These are phyloP conservation scores for Alces alces DNA, from an alignment of 2,113 vertebrate genomes.

Conservation along the genomic window DNA sequence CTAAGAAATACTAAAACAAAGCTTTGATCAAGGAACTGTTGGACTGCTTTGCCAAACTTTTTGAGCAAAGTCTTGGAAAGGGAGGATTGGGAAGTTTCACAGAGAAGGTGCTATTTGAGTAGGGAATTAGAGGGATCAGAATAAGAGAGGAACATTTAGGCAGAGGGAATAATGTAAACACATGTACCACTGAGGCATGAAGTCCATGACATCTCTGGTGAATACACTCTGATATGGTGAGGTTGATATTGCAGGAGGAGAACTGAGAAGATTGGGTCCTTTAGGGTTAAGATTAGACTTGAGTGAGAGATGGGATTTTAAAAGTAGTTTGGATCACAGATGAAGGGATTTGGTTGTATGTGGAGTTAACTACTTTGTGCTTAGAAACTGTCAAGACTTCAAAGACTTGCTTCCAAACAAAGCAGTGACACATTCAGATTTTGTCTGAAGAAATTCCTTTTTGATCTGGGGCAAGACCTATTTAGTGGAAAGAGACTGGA, in stretches of 20 bases:
- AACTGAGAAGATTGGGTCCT: neutral
- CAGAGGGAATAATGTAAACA: neutral
- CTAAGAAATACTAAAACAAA: neutral
- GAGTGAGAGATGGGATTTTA: neutral
- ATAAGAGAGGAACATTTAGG: neutral
- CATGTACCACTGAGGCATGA: neutral
- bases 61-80: neutral
- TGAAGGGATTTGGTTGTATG: neutral
- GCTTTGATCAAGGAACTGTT: neutral
- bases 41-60: neutral
- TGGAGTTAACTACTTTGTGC: neutral
- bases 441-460: constrained; percentile 38
- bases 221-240: neutral
- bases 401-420: constrained; percentile 21
- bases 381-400: constrained; percentile 3
- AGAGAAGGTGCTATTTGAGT: neutral
- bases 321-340: neutral
- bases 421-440: constrained; percentile 1
- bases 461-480: constrained; percentile 40
- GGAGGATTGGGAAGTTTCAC: neutral
- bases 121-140: neutral
- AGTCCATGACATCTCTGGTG: neutral
- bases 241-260: neutral
- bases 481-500: neutral
- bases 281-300: neutral